Evolutionary conservation across 2,113 vertebrate species (phyloP), one percentile per base, ranked within the genome.

Genomic region (Myotis davidii): DNA sequence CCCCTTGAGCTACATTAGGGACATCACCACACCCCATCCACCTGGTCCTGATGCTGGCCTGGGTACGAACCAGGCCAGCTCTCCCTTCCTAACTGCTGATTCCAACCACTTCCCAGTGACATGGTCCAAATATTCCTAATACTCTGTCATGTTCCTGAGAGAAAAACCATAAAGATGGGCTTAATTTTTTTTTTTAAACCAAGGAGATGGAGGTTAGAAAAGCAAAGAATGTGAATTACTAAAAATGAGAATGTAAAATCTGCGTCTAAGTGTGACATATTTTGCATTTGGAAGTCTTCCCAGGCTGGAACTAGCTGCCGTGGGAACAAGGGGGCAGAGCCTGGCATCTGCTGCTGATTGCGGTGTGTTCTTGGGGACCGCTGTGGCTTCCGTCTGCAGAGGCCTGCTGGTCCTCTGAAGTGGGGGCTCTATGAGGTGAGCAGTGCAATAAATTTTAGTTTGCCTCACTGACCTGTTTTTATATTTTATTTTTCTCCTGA

Each of bases 261-360:
- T 73, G 81, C 21, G 48, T 16, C 69, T 89, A 72, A 72, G 59
- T 17, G 16, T 61, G 93, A 76, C n/a, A 34, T 59, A 52, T 81
- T 95, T 91, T 95, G 90, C 79, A 70, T 92, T 95, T 96, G 94
- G 95, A 97, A 83, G 42, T 13, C 90, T 95, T 93, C 95, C 86
- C 70, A 81, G 70, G 10, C 74, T 0, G 4, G 77, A 88, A 20
- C 84, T 61, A 32, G 32, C 88, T 94, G 81, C 42, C 8, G 25
- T 32, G 56, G 73, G 88, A 56, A 69, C 83, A 32, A 39, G 78
- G 50, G 54, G 90, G 37, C 76, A 83, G 25, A 70, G 69, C 37
- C 50, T 82, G 89, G 61, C 69, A 54, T 88, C 93, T 93, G 76
- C 34, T 32, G 29, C 29, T 16, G 29, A 32, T n/a, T 9, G 45